Evolutionary conservation across 2,113 vertebrate species (phyloP), one percentile per base, ranked within the genome.

Genomic region (Microcebus ravelobensis): DNA sequence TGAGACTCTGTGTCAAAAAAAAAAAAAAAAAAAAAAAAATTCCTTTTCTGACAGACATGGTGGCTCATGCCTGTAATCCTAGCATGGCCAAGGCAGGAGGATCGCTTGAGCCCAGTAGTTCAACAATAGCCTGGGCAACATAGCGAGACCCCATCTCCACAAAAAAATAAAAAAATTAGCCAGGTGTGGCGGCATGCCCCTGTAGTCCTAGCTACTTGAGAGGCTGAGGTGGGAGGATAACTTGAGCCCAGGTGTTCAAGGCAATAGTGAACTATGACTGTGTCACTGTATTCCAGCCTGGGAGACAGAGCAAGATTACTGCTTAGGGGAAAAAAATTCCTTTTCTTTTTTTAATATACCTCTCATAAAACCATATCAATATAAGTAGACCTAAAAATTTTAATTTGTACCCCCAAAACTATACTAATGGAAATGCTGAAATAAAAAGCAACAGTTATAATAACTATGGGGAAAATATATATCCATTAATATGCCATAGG

Each of bases 341-440:
- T 90, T 95, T 94, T 91, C 52, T 92, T 91, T 85, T 81, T 18
- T 55, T 55, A 55, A 61, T 27, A 90, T 18, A 67, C 23, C 48
- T 92, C 36, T 91, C 52, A 89, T 93, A 84, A 82, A 95, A 45
- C 21, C 34, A 91, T 0, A 79, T 96, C 86, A 92, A 76, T 18
- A 8, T 59, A 87, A 82, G 39, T 18, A 68, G 20, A 79, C 1
- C 31, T 14, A 39, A 74, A 79, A 67, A 67, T 27, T 29, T 67
- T 21, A 83, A 45, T 90, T 39, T 76, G 10, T 71, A 45, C 8
- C 18, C 45, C 45, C n/a, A 36, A 65, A 82, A 73, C 15, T 79
- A 73, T 67, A 90, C 18, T 55, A 74, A 59, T 31, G 45, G 79
- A 71, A 93, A 96, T 86, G 36, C 23, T 34, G 86, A 91, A 87